Evolutionary conservation across 2,888 invertebrate genomes (phyloP).

Genomic region (Netelia virgata): DNA sequence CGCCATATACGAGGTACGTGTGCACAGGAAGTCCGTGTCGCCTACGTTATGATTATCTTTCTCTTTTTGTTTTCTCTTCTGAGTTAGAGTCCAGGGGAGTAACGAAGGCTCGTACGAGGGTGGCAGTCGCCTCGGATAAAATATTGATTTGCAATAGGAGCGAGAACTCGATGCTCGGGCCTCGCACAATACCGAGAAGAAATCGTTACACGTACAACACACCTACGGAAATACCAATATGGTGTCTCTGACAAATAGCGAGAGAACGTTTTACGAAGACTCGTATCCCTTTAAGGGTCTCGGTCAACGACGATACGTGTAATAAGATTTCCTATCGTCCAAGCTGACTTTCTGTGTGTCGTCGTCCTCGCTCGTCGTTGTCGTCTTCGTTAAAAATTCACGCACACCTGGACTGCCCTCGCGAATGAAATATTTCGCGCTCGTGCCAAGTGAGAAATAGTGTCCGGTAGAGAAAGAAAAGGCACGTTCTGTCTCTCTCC

Average conservation of each 20-base stretch:
- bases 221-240: not conserved
- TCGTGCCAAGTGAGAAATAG: constrained; percentile 22
- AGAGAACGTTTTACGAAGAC: not conserved
- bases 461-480: not conserved
- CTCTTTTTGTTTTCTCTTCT: constrained; percentile 2
- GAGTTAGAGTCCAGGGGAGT: not conserved
- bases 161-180: constrained; percentile 39
- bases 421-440: constrained; percentile 10
- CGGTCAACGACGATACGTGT: constrained; percentile 6
- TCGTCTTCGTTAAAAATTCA: constrained; percentile 54
- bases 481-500: not conserved
- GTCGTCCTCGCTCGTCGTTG: constrained; percentile 22
- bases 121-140: constrained; percentile 39
- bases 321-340: constrained; percentile 10
- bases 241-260: not conserved
- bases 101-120: constrained; percentile 50
- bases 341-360: too few relatives aligned
- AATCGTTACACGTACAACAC: not conserved
- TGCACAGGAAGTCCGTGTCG: constrained; percentile 59
- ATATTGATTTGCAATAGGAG: constrained; percentile 72
- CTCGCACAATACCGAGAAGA: not conserved
- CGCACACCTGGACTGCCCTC: constrained; percentile 47
- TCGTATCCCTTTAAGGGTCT: constrained; percentile 58
- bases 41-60: constrained; percentile 33
- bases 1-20: not conserved